Evolutionary conservation across 2,797 vertebrate species (phyloP).

Genomic region (Melanotaenia nigrans): DNA sequence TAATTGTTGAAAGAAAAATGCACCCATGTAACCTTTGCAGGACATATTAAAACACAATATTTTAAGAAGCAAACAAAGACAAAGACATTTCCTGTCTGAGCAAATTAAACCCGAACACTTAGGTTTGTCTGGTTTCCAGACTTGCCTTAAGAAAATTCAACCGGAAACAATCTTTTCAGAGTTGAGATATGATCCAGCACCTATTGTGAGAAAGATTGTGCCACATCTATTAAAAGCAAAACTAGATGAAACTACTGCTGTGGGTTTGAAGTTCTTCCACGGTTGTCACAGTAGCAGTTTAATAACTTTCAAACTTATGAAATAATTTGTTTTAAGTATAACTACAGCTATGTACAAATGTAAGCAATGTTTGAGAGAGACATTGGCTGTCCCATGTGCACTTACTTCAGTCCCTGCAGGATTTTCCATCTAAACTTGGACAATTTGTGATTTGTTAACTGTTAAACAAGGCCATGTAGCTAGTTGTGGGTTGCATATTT

Average conservation of each 20-base stretch:
- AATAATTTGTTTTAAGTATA: background rate
- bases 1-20: too few relatives aligned
- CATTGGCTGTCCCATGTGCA: conserved; percentile 20
- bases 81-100: background rate
- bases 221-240: background rate
- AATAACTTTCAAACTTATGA: conserved; percentile 5
- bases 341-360: background rate
- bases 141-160: background rate
- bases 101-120: background rate
- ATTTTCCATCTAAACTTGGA: conserved; percentile 9
- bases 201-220: background rate
- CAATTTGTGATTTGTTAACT: conserved; percentile 8
- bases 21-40: too few relatives aligned
- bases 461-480: conserved; percentile 32
- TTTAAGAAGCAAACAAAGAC: background rate
- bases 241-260: background rate
- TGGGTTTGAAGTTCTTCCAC: background rate
- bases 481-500: conserved; percentile 38
- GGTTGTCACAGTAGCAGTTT: background rate
- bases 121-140: background rate
- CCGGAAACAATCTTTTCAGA: background rate
- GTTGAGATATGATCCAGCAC: background rate
- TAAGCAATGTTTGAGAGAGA: background rate
- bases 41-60: background rate
- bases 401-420: conserved; percentile 1